Conservation (phyloP, 1,140 invertebrate species). For the Saccostrea cuccullata region DNA sequence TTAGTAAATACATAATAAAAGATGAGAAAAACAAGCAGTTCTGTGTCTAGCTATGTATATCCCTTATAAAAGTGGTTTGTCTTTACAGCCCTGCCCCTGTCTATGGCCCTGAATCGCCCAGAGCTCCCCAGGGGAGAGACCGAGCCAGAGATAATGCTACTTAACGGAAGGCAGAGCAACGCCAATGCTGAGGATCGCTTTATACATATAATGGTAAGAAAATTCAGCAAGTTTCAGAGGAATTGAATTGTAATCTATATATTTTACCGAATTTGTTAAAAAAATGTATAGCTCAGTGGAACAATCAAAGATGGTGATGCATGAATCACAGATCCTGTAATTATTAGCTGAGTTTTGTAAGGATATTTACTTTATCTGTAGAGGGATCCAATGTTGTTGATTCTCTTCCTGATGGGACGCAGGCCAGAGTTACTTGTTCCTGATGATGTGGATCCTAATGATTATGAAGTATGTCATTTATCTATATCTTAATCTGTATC, state of each 20-base stretch:
- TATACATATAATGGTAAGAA: constrained; percentile 53
- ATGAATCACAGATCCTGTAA: background rate
- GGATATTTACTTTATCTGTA: constrained; percentile 25
- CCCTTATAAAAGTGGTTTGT: background rate
- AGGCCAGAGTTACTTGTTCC: constrained; percentile 61
- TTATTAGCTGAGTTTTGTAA: background rate
- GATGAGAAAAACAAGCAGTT: too few relatives aligned
- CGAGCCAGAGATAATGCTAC: constrained; percentile 53
- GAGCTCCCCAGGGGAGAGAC: constrained; percentile 55
- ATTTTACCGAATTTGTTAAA: background rate
- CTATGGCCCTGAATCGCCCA: constrained; percentile 51
- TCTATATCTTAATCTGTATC: too few relatives aligned
- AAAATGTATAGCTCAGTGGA: background rate
- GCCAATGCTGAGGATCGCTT: constrained; percentile 44
- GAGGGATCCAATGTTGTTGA: constrained; percentile 61
- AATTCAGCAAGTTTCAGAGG: background rate
- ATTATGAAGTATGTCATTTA: constrained; percentile 65
- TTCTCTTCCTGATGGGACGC: constrained; percentile 59
- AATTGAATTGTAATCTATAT: background rate
- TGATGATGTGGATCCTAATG: constrained; percentile 60
- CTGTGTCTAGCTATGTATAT: too few relatives aligned
- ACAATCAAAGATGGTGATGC: background rate
- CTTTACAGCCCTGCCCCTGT: constrained; percentile 43
- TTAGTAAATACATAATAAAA: too few relatives aligned
- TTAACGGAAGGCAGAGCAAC: background rate